Percentiles rank a stretch among this genome's conserved stretches.
Conservation (phyloP, 1,140 invertebrate genomes). For the Trichomalopsis sarcophagae region DNA sequence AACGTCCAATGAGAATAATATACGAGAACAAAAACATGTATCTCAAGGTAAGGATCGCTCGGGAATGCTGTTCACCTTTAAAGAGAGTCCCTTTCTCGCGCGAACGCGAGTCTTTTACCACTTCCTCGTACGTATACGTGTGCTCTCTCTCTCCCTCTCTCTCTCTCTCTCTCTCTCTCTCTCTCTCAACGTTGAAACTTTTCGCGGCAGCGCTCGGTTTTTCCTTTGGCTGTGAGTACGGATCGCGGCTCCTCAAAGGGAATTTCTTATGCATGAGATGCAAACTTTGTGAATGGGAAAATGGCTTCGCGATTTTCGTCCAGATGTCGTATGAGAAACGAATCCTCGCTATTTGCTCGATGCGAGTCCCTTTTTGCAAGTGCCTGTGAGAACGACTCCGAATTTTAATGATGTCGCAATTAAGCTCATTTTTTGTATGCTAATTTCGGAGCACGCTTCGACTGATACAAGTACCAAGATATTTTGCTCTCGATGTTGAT, state of each 20-base stretch:
- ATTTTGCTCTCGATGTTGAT: no score
- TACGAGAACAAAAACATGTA: background rate
- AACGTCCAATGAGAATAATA: background rate
- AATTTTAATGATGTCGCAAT: background rate
- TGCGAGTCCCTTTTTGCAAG: no score
- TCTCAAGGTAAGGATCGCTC: slow-evolving; percentile 29
- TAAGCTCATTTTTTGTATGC: no score
- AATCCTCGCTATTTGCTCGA: background rate
- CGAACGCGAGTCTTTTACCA: background rate
- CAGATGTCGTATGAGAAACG: background rate
- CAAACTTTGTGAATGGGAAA: background rate
- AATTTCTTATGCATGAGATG: slow-evolving; percentile 38
- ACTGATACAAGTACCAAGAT: no score
- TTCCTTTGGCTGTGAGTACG: background rate
- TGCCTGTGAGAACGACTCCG: background rate
- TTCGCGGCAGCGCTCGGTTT: background rate
- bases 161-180: background rate
- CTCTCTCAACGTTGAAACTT: slow-evolving; percentile 10
- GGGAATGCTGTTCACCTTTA: slow-evolving; percentile 40
- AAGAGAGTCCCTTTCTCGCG: background rate
- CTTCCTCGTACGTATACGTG: slow-evolving; percentile 9
- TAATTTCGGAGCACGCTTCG: no score
- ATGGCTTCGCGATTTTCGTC: background rate
- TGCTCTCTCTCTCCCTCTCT: no score
- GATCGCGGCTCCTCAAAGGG: slow-evolving; percentile 15